Conservation (phyloP, 1,140 invertebrate species). For the Calliopsis andreniformis region DNA sequence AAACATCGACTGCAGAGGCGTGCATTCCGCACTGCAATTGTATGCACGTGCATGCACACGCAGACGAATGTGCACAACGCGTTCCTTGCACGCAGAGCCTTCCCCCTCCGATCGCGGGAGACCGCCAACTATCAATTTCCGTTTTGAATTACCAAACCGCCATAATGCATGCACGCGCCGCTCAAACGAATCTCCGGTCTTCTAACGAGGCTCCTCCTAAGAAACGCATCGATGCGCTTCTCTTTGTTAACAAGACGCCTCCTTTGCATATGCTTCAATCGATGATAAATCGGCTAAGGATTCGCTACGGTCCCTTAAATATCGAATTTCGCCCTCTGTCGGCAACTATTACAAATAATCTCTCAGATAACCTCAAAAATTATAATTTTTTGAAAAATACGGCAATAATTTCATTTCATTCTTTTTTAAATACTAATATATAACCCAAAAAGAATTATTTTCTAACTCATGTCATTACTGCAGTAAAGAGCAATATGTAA, state of each 20-base stretch:
- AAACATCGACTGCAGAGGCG: constrained; percentile 12
- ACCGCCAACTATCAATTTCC: constrained; percentile 75
- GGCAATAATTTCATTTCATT: too few relatives aligned
- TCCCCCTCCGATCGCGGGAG: constrained; percentile 23
- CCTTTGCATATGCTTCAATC: constrained; percentile 9
- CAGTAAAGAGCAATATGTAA: too few relatives aligned
- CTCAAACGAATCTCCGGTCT: constrained; percentile 69
- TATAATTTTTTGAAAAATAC: too few relatives aligned
- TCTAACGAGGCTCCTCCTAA: constrained; percentile 44
- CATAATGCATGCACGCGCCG: constrained; percentile 61
- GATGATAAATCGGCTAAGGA: neutral
- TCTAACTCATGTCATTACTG: too few relatives aligned
- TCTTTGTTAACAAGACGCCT: constrained; percentile 28
- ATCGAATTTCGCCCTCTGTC: neutral
- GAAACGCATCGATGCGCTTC: constrained; percentile 47
- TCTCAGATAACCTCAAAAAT: too few relatives aligned
- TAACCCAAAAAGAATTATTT: too few relatives aligned
- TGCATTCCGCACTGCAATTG: constrained; percentile 32
- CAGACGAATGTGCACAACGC: constrained; percentile 1
- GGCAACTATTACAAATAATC: neutral
- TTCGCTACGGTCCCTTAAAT: neutral
- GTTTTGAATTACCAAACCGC: constrained; percentile 71
- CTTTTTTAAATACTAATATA: too few relatives aligned
- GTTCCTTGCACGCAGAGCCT: constrained; percentile 39
- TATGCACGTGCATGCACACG: neutral